phyloP scores from a whole-genome alignment of 2,888 invertebrate genomes.

The Argyresthia albistria region DNA sequence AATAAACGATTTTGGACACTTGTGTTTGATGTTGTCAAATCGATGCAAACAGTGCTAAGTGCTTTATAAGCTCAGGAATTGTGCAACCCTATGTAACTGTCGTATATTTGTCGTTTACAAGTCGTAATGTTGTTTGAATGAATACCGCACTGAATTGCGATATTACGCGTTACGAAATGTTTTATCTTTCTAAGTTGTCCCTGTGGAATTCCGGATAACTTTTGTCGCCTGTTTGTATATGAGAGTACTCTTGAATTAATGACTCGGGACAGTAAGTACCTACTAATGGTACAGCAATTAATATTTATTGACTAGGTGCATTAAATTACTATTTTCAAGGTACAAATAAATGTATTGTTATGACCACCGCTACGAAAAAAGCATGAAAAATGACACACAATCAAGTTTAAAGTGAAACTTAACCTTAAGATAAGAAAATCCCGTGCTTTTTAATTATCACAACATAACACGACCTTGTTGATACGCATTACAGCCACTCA shows the following conservation, averaged over 20 bases:
- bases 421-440: no score
- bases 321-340: no score
- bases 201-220: no score
- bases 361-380: no score
- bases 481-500: not conserved
- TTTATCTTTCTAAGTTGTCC: not conserved
- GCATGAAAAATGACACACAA: not conserved
- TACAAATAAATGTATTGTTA: no score
- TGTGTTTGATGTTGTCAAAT: not conserved
- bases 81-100: slow-evolving; percentile 4
- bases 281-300: no score
- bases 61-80: not conserved
- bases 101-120: slow-evolving; percentile 15
- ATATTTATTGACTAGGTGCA: no score
- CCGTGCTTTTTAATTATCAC: no score
- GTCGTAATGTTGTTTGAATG: slow-evolving; percentile 14
- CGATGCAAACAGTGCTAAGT: not conserved
- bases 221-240: no score
- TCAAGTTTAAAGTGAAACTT: no score
- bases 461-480: no score
- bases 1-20: not conserved
- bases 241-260: not conserved
- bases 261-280: no score
- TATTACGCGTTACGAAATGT: slow-evolving; percentile 15
- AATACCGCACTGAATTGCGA: slow-evolving; percentile 15